A percentile compares a stretch with the other conserved stretches of the same genome.
Evolutionary conservation across 2,888 invertebrate species (phyloP).

Genomic region (Callinectes sapidus): DNA sequence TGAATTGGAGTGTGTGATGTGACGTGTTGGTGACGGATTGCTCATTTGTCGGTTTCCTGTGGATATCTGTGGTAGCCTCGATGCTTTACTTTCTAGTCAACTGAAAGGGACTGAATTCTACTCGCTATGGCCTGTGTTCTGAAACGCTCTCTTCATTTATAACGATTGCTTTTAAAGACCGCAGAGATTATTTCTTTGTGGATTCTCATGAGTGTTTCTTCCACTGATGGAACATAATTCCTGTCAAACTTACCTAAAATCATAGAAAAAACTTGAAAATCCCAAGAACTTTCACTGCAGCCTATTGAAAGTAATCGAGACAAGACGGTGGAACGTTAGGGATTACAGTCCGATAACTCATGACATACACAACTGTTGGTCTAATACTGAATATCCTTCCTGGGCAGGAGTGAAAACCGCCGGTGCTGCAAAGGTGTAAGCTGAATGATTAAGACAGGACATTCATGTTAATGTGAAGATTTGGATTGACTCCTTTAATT

Average conservation of each 20-base stretch:
- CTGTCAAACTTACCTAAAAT: too few species aligned
- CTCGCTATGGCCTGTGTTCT: neutral
- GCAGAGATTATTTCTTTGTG: too few species aligned
- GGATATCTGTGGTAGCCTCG: neutral
- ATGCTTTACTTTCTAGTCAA: constrained; percentile 8
- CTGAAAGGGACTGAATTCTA: neutral
- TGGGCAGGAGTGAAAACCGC: neutral
- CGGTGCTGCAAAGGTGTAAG: neutral
- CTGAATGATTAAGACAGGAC: neutral
- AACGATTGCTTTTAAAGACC: too few species aligned
- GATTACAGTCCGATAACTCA: too few species aligned
- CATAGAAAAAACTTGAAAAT: too few species aligned
- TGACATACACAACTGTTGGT: neutral
- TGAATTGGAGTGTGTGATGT: neutral
- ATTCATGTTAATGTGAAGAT: constrained; percentile 9
- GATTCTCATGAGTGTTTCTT: too few species aligned
- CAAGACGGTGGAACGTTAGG: too few species aligned
- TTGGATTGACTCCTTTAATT: neutral
- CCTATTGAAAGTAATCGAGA: too few species aligned
- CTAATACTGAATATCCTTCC: neutral
- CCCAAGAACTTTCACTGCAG: too few species aligned
- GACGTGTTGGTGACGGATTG: neutral
- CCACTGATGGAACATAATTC: too few species aligned
- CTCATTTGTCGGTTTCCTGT: neutral
- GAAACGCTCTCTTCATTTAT: neutral